A percentile compares a stretch with the other conserved stretches of the same genome.
Evolutionary conservation across 2,797 vertebrate species (phyloP).

Genomic region (Hippoglossus hippoglossus): DNA sequence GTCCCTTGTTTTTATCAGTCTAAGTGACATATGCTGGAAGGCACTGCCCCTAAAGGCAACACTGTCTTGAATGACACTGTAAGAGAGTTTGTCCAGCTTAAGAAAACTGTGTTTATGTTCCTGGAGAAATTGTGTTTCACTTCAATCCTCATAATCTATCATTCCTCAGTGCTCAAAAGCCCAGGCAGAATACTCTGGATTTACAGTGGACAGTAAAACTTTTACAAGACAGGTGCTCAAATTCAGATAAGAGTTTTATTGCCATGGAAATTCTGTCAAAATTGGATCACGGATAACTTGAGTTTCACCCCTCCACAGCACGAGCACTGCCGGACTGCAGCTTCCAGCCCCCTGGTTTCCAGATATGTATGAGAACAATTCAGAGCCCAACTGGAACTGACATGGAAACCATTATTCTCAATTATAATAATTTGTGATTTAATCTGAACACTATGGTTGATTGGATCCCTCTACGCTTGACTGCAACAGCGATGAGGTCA

Average conservation of each 20-base stretch:
- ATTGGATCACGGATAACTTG: conserved; percentile 32
- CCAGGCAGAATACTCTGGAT: conserved; percentile 4
- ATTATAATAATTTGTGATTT: conserved; percentile 82
- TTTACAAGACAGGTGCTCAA: conserved; percentile 58
- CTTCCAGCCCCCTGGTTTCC: conserved; percentile 26
- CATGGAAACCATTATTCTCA: conserved; percentile 82
- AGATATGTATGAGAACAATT: conserved; percentile 71
- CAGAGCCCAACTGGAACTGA: conserved; percentile 73
- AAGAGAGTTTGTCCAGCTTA: conserved; percentile 27
- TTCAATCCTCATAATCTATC: conserved; percentile 14
- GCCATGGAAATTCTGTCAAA: conserved; percentile 36
- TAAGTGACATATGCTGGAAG: conserved; percentile 15
- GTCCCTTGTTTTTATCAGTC: neutral
- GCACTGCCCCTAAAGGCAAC: conserved; percentile 34
- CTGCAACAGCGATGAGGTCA: conserved; percentile 72
- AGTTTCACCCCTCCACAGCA: conserved; percentile 34
- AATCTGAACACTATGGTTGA: conserved; percentile 78
- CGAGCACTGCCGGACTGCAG: conserved; percentile 34
- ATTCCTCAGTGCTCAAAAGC: conserved; percentile 13
- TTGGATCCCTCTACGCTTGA: conserved; percentile 69
- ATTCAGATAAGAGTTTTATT: conserved; percentile 49
- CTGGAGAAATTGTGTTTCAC: conserved; percentile 5
- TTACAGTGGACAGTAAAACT: conserved; percentile 24
- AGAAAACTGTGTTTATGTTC: conserved; percentile 27
- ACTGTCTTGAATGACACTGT: conserved; percentile 37